Percentiles rank a stretch among this genome's conserved stretches.
phyloP scores from a whole-genome alignment of 2,888 invertebrate genomes.

The Cataglyphis livida region DNA sequence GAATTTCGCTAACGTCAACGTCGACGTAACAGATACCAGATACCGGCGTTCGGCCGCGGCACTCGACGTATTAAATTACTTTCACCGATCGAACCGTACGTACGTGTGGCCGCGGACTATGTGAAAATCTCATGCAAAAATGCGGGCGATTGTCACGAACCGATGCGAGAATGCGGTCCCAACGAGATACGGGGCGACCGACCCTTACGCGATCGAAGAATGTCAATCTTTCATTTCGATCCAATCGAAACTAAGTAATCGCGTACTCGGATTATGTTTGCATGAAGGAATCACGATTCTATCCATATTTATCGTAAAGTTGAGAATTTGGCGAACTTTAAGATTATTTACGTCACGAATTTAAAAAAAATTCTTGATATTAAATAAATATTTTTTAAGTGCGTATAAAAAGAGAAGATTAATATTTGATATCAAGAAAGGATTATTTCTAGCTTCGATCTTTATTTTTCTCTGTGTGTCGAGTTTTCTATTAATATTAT shows the following conservation, averaged over 20 bases:
- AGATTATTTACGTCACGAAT: background rate
- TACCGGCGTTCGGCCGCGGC: slow-evolving; percentile 13
- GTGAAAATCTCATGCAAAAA: slow-evolving; percentile 33
- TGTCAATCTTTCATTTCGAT: background rate
- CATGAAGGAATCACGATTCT: background rate
- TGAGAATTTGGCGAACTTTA: background rate
- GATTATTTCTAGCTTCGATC: background rate
- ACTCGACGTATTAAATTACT: slow-evolving; percentile 37
- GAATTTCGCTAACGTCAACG: slow-evolving; percentile 38
- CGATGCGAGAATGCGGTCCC: background rate
- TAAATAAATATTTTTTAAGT: background rate
- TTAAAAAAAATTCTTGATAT: background rate
- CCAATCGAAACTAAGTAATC: background rate
- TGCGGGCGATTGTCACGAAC: slow-evolving; percentile 19
- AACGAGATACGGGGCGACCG: background rate
- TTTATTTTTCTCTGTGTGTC: background rate
- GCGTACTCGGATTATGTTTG: background rate
- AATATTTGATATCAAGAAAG: background rate
- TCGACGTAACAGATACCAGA: slow-evolving; percentile 10
- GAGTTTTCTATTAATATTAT: background rate
- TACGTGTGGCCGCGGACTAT: background rate
- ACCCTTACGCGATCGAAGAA: background rate
- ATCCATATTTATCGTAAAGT: background rate
- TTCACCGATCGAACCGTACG: slow-evolving; percentile 43
- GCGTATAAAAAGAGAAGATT: too few relatives aligned